Percentiles rank a stretch among this genome's conserved stretches.
These are phyloP conservation scores for Drosophila sp. DNA, from an alignment of 1,140 invertebrate species.

Conservation along the genomic window DNA sequence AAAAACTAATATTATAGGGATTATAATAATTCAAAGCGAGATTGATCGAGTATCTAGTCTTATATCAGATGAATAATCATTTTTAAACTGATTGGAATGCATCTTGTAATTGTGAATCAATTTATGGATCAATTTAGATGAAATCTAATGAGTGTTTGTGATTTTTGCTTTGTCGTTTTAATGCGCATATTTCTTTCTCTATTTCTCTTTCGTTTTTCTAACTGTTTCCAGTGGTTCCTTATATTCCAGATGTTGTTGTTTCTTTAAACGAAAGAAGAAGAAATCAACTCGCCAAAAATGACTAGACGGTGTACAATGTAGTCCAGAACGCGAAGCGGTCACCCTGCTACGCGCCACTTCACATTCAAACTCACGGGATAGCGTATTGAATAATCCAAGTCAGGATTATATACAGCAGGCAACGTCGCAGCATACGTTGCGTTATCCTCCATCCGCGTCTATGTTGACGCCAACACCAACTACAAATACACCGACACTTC, in stretches of 20 bases:
- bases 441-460: conserved; percentile 83
- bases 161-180: conserved; percentile 83
- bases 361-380: conserved; percentile 88
- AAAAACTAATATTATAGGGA: too few relatives aligned
- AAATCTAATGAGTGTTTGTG: conserved; percentile 64
- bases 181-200: conserved; percentile 54
- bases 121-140: conserved; percentile 19
- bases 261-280: conserved; percentile 98
- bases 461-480: conserved; percentile 83
- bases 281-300: conserved; percentile 86
- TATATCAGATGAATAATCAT: too few relatives aligned
- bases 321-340: conserved; percentile 87
- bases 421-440: conserved; percentile 83
- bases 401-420: conserved; percentile 83
- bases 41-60: too few relatives aligned
- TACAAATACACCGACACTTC: conserved; percentile 84
- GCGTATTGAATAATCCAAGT: conserved; percentile 85
- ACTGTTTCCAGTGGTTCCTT: conserved; percentile 78
- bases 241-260: conserved; percentile 95
- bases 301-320: conserved; percentile 84
- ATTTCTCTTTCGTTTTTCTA: conserved; percentile 57
- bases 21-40: too few relatives aligned
- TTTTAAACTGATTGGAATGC: neutral
- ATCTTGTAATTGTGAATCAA: conserved; percentile 55
- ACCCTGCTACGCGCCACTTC: conserved; percentile 87